Evolutionary conservation across 2,888 invertebrate species (phyloP), one percentile per base, ranked within the genome.

Genomic region (Allolobophora icterica): DNA sequence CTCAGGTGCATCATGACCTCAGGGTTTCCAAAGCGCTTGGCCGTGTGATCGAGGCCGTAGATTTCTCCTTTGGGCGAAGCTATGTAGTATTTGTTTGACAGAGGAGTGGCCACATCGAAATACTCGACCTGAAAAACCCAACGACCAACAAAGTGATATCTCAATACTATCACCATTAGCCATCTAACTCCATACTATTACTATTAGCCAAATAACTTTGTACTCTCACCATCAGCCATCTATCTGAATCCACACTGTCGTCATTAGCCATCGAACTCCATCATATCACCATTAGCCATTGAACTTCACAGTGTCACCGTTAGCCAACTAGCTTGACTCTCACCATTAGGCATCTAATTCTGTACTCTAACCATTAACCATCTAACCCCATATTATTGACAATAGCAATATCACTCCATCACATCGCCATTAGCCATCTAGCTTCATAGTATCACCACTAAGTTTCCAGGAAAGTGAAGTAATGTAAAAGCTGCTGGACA

Each of bases 71-170:
- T 93, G 30, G 94, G 92, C 42, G 94, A 92, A 0, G 93, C 94
- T 13, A 95, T 92, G 93, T 95, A 95, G 93, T 93, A 93, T 90
- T 94, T 94, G 93, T 94, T 94, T 45, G 93, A 94, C n/a, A 95
- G 91, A 4, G 94, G 94, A 3, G 94, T 94, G 11, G 94, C 95
- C 33, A 94, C 92, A 45, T 94, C 94, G 91, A 94, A 93, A 92
- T 94, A 94, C 38, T 94, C 94, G 84, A 94, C 93, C 94, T 94
- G 92, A 89, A 1, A 45, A 90, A 83, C 30, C 17, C 52, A 84
- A 21, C 8, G n/a, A 8, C 13, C 42, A 38, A 35, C 35, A 38
- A 0, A 42, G n/a, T 24, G 58, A 45, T 42, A 21, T 33, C 35
- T 91, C 45, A 58, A 34, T 35, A 45, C n/a, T 24, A 24, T 34